Conservation (phyloP, 2,113 vertebrate genomes). For the Poeciliopsis retropinna region DNA sequence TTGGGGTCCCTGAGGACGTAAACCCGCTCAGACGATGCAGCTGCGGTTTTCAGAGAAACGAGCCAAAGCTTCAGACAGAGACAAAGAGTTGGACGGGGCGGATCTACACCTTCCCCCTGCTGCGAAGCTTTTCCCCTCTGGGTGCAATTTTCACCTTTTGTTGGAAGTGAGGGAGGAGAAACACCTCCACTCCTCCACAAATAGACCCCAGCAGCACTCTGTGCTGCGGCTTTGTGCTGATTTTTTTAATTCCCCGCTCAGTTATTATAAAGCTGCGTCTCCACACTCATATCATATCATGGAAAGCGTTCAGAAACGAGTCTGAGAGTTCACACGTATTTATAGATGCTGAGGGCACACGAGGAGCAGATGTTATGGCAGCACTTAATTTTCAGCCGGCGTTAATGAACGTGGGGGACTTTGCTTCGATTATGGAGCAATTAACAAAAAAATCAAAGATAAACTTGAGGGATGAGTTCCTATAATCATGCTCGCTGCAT, state of each 20-base stretch:
- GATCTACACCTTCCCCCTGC: slow-evolving; percentile 19
- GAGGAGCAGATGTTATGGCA: slow-evolving; percentile 48
- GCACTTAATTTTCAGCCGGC: slow-evolving; percentile 63
- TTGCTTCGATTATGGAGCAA: slow-evolving; percentile 55
- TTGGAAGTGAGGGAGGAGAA: slow-evolving; percentile 39
- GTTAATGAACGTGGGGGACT: slow-evolving; percentile 55
- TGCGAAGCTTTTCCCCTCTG: slow-evolving; percentile 41
- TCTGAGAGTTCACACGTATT: slow-evolving; percentile 43
- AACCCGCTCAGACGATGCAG: slow-evolving; percentile 7
- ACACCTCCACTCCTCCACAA: slow-evolving; percentile 51
- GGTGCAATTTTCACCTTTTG: slow-evolving; percentile 71
- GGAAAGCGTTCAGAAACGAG: slow-evolving; percentile 40
- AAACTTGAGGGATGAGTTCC: slow-evolving; percentile 25
- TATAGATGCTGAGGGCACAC: slow-evolving; percentile 14
- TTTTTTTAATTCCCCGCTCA: slow-evolving; percentile 42
- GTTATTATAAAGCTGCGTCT: slow-evolving; percentile 40
- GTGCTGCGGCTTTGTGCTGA: slow-evolving; percentile 27
- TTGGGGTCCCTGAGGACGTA: not conserved
- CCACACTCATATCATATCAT: slow-evolving; percentile 26
- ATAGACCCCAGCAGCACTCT: slow-evolving; percentile 48
- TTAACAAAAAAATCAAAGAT: slow-evolving; percentile 47
- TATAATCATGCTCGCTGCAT: not conserved
- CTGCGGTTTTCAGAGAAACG: slow-evolving; percentile 15
- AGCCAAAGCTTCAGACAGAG: slow-evolving; percentile 14
- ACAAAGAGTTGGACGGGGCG: slow-evolving; percentile 39